phyloP scores from a whole-genome alignment of 2,797 vertebrate species.

The Kryptopterus vitreolus region DNA sequence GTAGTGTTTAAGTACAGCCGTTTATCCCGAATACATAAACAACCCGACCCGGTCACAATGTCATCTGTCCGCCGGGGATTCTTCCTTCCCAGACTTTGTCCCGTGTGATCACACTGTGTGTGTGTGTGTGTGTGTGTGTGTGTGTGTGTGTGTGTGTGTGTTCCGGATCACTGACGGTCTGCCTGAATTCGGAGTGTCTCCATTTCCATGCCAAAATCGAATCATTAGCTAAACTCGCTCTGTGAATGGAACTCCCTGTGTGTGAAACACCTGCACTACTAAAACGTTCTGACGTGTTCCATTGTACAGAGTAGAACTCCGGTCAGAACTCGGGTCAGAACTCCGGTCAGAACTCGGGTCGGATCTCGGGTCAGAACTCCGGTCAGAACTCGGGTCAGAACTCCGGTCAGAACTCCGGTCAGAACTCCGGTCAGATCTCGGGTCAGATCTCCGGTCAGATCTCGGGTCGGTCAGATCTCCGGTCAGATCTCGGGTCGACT shows the following conservation, averaged over 20 bases:
- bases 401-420: too few species aligned
- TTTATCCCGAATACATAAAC: not conserved
- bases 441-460: too few species aligned
- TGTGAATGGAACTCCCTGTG: not conserved
- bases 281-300: not conserved
- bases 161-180: not conserved
- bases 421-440: too few species aligned
- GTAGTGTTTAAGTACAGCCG: not conserved
- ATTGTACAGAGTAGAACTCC: not conserved
- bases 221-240: not conserved
- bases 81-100: slow-evolving; percentile 10
- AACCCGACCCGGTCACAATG: slow-evolving; percentile 31
- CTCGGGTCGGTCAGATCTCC: too few species aligned
- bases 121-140: too few species aligned
- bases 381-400: too few species aligned
- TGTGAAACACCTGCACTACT: not conserved
- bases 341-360: too few species aligned
- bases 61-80: slow-evolving; percentile 20
- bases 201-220: not conserved
- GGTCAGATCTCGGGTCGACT: too few species aligned
- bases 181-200: not conserved
- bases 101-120: not conserved
- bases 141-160: not conserved
- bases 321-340: too few species aligned
- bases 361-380: too few species aligned